phyloP scores from a whole-genome alignment of 2,113 vertebrate species.

The Mystacornis crossleyi region DNA sequence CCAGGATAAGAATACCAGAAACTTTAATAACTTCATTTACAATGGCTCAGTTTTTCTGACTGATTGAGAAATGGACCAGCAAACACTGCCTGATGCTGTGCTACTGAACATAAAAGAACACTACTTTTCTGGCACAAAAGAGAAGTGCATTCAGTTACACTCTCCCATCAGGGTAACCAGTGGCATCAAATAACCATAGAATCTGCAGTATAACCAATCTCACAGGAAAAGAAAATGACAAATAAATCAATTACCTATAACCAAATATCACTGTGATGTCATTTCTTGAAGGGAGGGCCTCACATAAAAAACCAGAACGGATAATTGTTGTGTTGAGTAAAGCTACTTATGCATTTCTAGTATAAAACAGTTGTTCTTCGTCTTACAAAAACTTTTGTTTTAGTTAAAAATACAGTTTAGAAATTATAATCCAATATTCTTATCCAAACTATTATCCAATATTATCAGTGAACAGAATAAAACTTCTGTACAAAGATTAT shows the following conservation, averaged over 20 bases:
- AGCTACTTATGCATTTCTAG: neutral
- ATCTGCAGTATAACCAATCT: neutral
- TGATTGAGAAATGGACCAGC: neutral
- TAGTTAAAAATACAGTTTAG: neutral
- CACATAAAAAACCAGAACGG: rapidly evolving
- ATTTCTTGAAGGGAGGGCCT: neutral
- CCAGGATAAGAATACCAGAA: neutral
- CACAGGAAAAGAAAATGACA: neutral
- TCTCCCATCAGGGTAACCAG: neutral
- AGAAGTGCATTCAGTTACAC: neutral
- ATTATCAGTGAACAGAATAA: neutral
- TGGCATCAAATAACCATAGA: neutral
- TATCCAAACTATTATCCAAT: neutral
- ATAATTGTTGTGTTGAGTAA: neutral
- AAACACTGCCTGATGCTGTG: neutral
- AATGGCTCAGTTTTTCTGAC: neutral
- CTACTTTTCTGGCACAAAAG: neutral
- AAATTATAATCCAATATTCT: neutral
- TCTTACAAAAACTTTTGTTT: neutral
- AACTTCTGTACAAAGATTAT: neutral
- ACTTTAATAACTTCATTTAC: neutral
- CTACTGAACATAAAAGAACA: neutral
- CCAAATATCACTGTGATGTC: neutral
- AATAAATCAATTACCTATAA: neutral
- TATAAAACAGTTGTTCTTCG: neutral